Evolutionary conservation across 2,797 vertebrate species (phyloP).

Genomic region (Sebastes alutus): DNA sequence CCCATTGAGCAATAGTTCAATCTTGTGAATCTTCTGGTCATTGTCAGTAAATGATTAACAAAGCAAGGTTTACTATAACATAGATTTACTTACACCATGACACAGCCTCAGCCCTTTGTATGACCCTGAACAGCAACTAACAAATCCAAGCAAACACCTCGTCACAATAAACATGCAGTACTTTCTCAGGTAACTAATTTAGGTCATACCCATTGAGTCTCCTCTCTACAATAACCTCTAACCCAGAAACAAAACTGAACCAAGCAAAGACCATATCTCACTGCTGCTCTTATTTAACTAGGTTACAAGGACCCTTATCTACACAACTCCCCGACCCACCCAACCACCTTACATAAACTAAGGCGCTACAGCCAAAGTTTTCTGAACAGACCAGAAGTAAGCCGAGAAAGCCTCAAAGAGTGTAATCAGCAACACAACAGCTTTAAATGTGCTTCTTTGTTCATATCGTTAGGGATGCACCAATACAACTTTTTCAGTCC

Average conservation of each 20-base stretch:
- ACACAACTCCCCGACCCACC: conserved; percentile 31
- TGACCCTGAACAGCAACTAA: not conserved
- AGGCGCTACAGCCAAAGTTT: conserved; percentile 29
- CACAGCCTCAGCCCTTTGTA: conserved; percentile 12
- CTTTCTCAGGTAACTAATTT: not conserved
- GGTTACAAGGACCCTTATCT: conserved; percentile 55
- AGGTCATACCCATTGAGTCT: not conserved
- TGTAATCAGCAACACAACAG: not conserved
- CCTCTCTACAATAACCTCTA: not conserved
- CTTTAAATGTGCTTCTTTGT: not conserved
- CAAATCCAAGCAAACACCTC: not conserved
- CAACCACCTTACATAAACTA: conserved; percentile 27
- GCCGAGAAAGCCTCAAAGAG: not conserved
- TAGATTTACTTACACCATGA: not conserved
- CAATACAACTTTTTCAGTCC: too few species aligned
- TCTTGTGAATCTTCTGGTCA: not conserved
- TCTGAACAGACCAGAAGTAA: not conserved
- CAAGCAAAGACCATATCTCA: not conserved
- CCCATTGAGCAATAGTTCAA: not conserved
- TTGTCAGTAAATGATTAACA: conserved; percentile 50
- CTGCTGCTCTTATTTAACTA: conserved; percentile 11
- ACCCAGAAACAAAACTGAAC: not conserved
- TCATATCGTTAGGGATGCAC: not conserved
- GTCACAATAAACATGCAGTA: not conserved
- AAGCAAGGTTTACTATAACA: conserved; percentile 8